These are phyloP conservation scores for Sarcophaga carnaria DNA, from an alignment of 2,888 invertebrate genomes.

Conservation along the genomic window DNA sequence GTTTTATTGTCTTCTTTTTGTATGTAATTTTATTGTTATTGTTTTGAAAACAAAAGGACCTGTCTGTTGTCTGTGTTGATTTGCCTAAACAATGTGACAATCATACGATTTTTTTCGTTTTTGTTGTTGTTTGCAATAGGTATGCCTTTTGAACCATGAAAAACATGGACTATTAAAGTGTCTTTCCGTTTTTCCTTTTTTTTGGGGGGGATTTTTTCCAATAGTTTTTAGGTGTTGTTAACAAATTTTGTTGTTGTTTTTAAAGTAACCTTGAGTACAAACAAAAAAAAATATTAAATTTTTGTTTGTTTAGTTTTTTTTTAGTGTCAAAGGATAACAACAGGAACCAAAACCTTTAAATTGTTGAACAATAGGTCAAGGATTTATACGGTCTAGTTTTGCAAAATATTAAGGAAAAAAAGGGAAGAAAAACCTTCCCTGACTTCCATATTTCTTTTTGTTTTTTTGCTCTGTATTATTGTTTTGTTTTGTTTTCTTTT, in stretches of 20 bases:
- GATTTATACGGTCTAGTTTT: slow-evolving; percentile 45
- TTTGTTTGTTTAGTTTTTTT: not conserved
- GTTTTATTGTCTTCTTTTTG: not conserved
- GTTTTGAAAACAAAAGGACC: not conserved
- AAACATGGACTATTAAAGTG: not conserved
- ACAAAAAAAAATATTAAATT: slow-evolving; percentile 3
- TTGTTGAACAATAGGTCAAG: slow-evolving; percentile 65
- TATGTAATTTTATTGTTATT: no score
- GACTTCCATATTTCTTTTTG: not conserved
- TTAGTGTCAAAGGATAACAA: not conserved
- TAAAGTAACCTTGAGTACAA: slow-evolving; percentile 56
- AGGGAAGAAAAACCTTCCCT: slow-evolving; percentile 6
- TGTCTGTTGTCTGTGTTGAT: not conserved
- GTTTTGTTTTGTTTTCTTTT: not conserved
- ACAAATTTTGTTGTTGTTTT: not conserved
- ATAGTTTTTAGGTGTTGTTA: no score
- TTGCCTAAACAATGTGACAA: no score
- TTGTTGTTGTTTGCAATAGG: not conserved
- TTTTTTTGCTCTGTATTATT: not conserved
- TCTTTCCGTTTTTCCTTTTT: slow-evolving; percentile 2
- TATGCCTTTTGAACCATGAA: slow-evolving; percentile 34
- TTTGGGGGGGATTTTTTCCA: not conserved
- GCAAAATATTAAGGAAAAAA: not conserved
- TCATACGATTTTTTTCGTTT: not conserved
- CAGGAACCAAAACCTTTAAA: slow-evolving; percentile 30